A percentile compares a stretch with the other conserved stretches of the same genome.
These are phyloP conservation scores for Maniola jurtina DNA, from an alignment of 1,140 invertebrate genomes.

Conservation along the genomic window DNA sequence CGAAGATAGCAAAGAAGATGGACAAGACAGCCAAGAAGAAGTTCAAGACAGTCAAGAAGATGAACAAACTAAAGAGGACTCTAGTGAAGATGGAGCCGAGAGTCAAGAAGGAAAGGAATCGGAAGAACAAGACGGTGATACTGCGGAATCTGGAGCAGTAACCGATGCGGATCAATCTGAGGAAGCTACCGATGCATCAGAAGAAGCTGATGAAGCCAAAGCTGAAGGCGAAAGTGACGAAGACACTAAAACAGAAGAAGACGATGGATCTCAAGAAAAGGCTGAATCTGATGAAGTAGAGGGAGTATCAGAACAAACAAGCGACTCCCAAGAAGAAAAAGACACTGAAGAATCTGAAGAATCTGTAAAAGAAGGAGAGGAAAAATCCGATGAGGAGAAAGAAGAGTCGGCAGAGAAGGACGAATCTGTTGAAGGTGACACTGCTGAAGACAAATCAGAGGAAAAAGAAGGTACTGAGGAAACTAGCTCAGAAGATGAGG, in stretches of 20 bases:
- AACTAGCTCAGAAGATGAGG: slow-evolving; percentile 34
- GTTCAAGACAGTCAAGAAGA: slow-evolving; percentile 24
- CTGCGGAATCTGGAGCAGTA: slow-evolving; percentile 37
- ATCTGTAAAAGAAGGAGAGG: slow-evolving; percentile 48
- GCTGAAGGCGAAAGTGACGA: slow-evolving; percentile 56
- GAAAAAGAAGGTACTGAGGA: slow-evolving; percentile 35
- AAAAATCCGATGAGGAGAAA: slow-evolving; percentile 43
- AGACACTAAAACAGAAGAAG: slow-evolving; percentile 54
- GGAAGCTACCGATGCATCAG: slow-evolving; percentile 40
- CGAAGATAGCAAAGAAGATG: slow-evolving; percentile 45
- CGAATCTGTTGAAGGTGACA: slow-evolving; percentile 42
- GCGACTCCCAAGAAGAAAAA: slow-evolving; percentile 57
- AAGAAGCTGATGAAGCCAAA: slow-evolving; percentile 39
- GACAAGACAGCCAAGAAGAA: slow-evolving; percentile 28
- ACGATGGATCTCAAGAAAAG: slow-evolving; percentile 71
- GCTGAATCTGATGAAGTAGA: slow-evolving; percentile 60
- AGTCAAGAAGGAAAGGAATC: slow-evolving; percentile 47
- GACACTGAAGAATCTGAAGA: slow-evolving; percentile 57
- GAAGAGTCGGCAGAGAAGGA: slow-evolving; percentile 42
- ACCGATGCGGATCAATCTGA: slow-evolving; percentile 47
- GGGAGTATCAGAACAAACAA: slow-evolving; percentile 38
- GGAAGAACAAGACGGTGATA: slow-evolving; percentile 32
- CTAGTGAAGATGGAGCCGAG: slow-evolving; percentile 36
- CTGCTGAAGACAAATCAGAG: slow-evolving; percentile 37
- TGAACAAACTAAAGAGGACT: slow-evolving; percentile 25